phyloP scores from a whole-genome alignment of 1,140 invertebrate genomes.

The Cardiocondyla obscurior region DNA sequence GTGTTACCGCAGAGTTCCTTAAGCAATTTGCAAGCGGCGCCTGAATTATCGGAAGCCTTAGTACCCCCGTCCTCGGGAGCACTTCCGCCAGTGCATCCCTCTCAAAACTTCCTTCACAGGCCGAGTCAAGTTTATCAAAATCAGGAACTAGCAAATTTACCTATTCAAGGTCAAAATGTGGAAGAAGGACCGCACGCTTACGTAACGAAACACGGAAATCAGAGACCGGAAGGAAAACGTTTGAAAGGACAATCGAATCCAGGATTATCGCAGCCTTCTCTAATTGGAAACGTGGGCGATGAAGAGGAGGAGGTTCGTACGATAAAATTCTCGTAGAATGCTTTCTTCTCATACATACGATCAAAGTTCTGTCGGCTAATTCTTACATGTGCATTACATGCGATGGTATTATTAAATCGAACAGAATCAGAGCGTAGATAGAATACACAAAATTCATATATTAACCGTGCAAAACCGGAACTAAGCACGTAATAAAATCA shows the following conservation, averaged over 20 bases:
- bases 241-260: slow-evolving; percentile 14
- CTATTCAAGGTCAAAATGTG: slow-evolving; percentile 44
- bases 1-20: slow-evolving; percentile 69
- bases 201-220: slow-evolving; percentile 21
- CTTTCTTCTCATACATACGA: background rate
- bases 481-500: background rate
- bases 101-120: slow-evolving; percentile 76
- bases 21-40: slow-evolving; percentile 62
- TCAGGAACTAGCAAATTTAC: slow-evolving; percentile 27
- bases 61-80: slow-evolving; percentile 75
- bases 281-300: slow-evolving; percentile 52
- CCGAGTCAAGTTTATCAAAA: slow-evolving; percentile 36
- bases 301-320: slow-evolving; percentile 74
- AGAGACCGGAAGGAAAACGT: slow-evolving; percentile 33
- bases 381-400: background rate
- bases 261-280: background rate
- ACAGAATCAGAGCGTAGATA: slow-evolving; percentile 32
- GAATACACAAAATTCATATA: background rate
- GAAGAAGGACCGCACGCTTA: slow-evolving; percentile 23
- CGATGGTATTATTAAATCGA: slow-evolving; percentile 16
- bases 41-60: slow-evolving; percentile 70
- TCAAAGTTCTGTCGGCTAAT: slow-evolving; percentile 13
- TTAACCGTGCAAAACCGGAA: slow-evolving; percentile 10
- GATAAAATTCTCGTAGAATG: background rate
- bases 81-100: slow-evolving; percentile 76